These are phyloP conservation scores for Calameuta pallipes DNA, from an alignment of 2,888 invertebrate species.

Conservation along the genomic window DNA sequence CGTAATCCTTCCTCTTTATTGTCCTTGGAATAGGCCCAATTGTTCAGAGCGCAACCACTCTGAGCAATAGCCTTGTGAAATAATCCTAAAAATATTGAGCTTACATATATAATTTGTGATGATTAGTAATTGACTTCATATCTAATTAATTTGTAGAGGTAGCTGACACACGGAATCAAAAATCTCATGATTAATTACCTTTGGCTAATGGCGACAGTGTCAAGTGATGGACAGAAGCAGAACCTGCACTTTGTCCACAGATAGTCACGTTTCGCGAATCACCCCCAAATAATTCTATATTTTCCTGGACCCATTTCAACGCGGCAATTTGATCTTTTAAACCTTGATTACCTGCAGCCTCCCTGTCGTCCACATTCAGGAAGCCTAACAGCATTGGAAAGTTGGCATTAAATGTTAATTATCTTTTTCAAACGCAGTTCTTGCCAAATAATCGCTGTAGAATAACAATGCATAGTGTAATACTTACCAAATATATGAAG, in stretches of 20 bases:
- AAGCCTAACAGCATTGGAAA: conserved; percentile 25
- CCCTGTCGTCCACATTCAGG: conserved; percentile 35
- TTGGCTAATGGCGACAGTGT: conserved; percentile 31
- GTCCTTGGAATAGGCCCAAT: conserved; percentile 36
- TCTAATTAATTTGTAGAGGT: background rate
- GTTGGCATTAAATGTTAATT: background rate
- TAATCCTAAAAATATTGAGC: conserved; percentile 39
- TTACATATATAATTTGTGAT: background rate
- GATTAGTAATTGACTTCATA: background rate
- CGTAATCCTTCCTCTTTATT: background rate
- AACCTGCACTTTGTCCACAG: conserved; percentile 50
- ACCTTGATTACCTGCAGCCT: conserved; percentile 52
- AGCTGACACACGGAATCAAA: background rate
- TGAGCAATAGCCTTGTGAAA: conserved; percentile 56
- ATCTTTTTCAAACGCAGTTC: background rate
- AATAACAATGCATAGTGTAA: background rate
- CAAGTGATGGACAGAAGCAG: conserved; percentile 27
- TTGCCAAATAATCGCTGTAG: conserved; percentile 32
- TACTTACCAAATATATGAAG: conserved; percentile 42
- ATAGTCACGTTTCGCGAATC: conserved; percentile 52
- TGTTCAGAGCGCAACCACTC: conserved; percentile 46
- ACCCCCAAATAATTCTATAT: conserved; percentile 50
- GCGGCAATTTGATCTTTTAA: conserved; percentile 51
- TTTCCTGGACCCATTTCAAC: conserved; percentile 50
- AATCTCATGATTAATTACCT: conserved; percentile 24